Evolutionary conservation across 2,113 vertebrate genomes (phyloP).

Genomic region (Hippocampus mohnikei): DNA sequence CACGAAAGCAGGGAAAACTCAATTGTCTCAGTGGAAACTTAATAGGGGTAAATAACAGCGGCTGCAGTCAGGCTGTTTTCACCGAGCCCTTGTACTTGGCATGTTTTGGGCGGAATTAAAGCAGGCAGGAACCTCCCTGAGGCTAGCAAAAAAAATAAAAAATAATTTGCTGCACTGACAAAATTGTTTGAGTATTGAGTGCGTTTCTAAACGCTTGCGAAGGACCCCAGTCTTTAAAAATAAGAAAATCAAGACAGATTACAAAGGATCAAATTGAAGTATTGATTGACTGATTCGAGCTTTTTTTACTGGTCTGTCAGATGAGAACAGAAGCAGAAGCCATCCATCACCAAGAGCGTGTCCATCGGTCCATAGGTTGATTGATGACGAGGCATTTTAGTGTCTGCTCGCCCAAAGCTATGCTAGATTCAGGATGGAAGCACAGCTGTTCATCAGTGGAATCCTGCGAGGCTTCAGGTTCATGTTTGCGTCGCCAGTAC

Average conservation of each 20-base stretch:
- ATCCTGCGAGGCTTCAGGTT: neutral
- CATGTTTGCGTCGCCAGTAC: neutral
- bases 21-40: no score
- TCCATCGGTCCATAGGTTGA: constrained; percentile 28
- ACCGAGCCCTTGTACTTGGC: constrained; percentile 21
- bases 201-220: neutral
- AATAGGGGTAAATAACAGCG: neutral
- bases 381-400: constrained; percentile 19
- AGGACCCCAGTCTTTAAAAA: neutral
- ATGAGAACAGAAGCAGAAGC: neutral
- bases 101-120: constrained; percentile 15
- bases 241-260: neutral
- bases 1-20: no score
- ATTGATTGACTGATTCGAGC: neutral
- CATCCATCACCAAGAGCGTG: constrained; percentile 9
- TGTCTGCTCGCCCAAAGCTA: neutral
- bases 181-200: neutral
- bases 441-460: neutral
- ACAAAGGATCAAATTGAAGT: neutral
- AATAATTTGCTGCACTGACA: neutral
- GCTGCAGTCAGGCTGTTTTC: constrained; percentile 10
- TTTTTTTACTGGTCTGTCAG: neutral
- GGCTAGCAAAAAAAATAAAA: constrained; percentile 1
- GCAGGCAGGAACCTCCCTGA: constrained; percentile 15
- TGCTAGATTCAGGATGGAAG: constrained; percentile 13